A percentile compares a stretch with the other conserved stretches of the same genome.
These are phyloP conservation scores for Actinopyga echinites DNA, from an alignment of 53 echinoderm and acorn worm genomes.

Conservation along the genomic window DNA sequence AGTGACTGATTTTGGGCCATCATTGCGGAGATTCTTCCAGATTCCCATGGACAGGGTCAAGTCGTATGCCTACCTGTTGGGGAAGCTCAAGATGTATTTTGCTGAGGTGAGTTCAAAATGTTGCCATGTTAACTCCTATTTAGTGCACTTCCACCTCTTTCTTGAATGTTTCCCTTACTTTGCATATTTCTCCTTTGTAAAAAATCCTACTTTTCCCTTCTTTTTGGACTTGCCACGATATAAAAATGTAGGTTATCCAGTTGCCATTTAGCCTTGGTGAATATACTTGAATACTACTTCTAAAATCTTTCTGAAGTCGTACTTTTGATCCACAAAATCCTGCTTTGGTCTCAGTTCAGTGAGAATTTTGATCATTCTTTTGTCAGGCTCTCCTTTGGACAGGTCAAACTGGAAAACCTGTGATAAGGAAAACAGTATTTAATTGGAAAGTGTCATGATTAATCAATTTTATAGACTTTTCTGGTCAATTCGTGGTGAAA, in stretches of 20 bases:
- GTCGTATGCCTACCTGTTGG: conserved; percentile 78
- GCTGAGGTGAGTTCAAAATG: conserved; percentile 62
- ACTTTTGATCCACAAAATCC: too few species aligned
- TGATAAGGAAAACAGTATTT: too few species aligned
- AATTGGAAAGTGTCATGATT: too few species aligned
- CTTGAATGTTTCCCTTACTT: neutral
- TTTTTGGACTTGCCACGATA: neutral
- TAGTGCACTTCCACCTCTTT: neutral
- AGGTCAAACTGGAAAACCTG: too few species aligned
- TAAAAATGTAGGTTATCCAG: neutral
- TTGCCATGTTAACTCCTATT: neutral
- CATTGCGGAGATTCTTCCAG: conserved; percentile 76
- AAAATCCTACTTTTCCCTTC: neutral
- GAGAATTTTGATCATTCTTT: too few species aligned
- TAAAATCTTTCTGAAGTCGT: too few species aligned
- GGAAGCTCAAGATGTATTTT: conserved; percentile 77
- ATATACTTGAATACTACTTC: too few species aligned
- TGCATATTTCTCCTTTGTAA: neutral
- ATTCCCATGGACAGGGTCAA: conserved; percentile 82
- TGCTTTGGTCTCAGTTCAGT: too few species aligned
- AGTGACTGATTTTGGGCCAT: conserved; percentile 65
- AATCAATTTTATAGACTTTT: too few species aligned
- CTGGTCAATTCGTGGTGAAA: too few species aligned
- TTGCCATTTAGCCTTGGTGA: neutral
- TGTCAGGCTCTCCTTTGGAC: too few species aligned